A percentile compares a stretch with the other conserved stretches of the same genome.
Evolutionary conservation across 2,113 vertebrate species (phyloP).

Genomic region (Bubalus kerabau): DNA sequence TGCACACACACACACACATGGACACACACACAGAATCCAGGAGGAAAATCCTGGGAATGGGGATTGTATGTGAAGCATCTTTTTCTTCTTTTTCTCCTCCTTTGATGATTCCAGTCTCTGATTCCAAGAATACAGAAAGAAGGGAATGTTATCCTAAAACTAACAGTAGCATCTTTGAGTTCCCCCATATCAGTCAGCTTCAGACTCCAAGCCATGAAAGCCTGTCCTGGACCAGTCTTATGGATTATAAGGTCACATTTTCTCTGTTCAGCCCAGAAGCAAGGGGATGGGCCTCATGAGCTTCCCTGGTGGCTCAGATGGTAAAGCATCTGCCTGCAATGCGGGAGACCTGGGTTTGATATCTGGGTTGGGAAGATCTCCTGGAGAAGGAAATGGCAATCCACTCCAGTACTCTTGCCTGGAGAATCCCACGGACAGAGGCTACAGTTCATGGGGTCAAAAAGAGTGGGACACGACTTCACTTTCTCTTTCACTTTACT

Average conservation of each 20-base stretch:
- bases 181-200: neutral
- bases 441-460: too few relatives aligned
- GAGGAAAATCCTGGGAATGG: neutral
- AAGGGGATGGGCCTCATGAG: neutral
- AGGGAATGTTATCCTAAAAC: neutral
- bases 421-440: too few relatives aligned
- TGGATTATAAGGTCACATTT: neutral
- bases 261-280: neutral
- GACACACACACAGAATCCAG: neutral
- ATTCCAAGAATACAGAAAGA: neutral
- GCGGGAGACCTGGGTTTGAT: too few relatives aligned
- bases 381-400: too few relatives aligned
- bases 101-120: neutral
- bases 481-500: neutral
- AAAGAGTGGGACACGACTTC: accelerated
- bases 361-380: too few relatives aligned
- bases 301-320: too few relatives aligned
- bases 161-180: neutral
- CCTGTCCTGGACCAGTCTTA: neutral
- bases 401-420: too few relatives aligned
- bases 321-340: too few relatives aligned
- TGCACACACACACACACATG: too few relatives aligned
- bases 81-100: neutral
- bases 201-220: neutral
- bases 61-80: neutral